Percentiles rank a stretch among this genome's conserved stretches.
Conservation (phyloP, 2,797 vertebrate genomes). For the Syndactyla subalaris region DNA sequence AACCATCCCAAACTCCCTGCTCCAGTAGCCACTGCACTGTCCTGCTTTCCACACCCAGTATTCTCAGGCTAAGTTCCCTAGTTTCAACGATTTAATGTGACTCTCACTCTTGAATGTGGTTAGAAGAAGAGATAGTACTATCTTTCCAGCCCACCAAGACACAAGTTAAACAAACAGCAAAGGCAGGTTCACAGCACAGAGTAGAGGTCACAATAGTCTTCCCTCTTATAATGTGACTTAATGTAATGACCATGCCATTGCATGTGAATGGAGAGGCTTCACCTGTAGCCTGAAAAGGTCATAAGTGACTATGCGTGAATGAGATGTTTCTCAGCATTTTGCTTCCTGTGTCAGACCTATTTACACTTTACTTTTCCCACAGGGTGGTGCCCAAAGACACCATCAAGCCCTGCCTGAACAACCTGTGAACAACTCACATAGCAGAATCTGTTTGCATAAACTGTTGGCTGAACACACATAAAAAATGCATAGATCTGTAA, state of each 20-base stretch:
- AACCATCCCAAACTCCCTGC: neutral
- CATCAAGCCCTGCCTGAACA: neutral
- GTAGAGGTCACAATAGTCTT: neutral
- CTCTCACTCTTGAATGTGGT: neutral
- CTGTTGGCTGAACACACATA: neutral
- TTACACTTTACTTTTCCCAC: neutral
- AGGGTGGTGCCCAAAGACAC: neutral
- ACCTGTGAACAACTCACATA: neutral
- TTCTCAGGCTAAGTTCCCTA: neutral
- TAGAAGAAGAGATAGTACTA: neutral
- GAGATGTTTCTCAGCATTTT: neutral
- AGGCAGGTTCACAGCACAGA: neutral
- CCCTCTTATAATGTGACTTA: accelerated
- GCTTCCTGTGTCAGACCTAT: neutral
- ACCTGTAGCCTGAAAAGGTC: neutral
- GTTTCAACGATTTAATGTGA: neutral
- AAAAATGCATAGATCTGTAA: constrained; percentile 1
- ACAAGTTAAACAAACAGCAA: neutral
- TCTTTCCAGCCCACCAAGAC: neutral
- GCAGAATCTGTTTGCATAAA: neutral
- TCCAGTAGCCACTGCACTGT: neutral
- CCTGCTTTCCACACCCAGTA: neutral
- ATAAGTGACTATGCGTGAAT: accelerated
- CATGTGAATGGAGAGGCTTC: neutral
- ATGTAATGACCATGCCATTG: accelerated